Evolutionary conservation across 2,797 vertebrate species (phyloP), one percentile per base, ranked within the genome.

Genomic region (Hypotaenidia okinawae): DNA sequence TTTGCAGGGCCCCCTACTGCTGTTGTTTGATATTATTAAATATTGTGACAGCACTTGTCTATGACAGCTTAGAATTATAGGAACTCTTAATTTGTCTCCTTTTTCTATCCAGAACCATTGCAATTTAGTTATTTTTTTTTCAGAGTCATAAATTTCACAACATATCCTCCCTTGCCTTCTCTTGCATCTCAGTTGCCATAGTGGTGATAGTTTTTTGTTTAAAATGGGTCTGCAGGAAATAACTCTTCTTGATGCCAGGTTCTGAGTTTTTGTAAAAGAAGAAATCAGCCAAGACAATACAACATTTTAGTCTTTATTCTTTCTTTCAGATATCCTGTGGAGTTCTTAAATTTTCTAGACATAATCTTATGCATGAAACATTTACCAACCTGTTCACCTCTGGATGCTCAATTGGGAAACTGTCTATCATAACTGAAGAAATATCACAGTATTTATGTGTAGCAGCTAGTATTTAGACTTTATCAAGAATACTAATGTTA

Each of bases 271-370:
- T 86, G 23, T 66, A 57, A 67, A 84, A 58, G 30, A 85, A 75
- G 24, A 78, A 64, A 84, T 43, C 1, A 79, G 17, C 13, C 62
- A 93, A 90, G 59, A 63, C 63, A 81, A 52, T 76, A 32, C 39
- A 94, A 76, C 17, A 79, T 45, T 73, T 73, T 93, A 84, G 55
- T 73, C 69, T 91, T 91, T 76, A 76, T 82, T 87, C 25, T 63
- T 87, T 73, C 63, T 76, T 91, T 90, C 52, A 49, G 27, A 74
- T 54, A 82, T 58, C 57, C 43, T 14, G 8, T 68, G 18, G 59
- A 88, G 27, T 87, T 95, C 75, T 90, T 91, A 64, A 72, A 79
- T 85, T 94, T 94, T 92, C 57, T 77, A 59, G 61, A 51, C 57
- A n/a, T 77, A 80, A 77, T 94, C 45, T 52, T 76, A 68, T 80